Evolutionary conservation across 23 tunicate genomes (phyloP), one percentile per base, ranked within the genome.

Genomic region (Ciona savignyi): DNA sequence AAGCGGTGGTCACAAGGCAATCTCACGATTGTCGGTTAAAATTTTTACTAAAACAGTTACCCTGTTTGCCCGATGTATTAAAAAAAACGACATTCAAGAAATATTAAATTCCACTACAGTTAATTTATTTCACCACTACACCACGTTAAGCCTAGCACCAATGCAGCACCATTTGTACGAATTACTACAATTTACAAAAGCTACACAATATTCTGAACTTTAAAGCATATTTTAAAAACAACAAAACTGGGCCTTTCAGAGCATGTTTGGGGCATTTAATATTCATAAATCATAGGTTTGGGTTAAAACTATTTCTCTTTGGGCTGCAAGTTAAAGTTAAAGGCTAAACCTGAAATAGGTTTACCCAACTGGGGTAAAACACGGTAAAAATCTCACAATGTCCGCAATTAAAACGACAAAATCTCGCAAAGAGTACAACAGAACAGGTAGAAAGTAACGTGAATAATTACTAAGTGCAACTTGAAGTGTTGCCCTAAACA

Each of bases 131-230:
- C 56, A 42, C 56, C 42, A 30, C 78, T 74, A 74, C 78, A 74
- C 66, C 56, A 74, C 78, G 78, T 74, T 27, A 60, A 74, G 78
- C 78, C 26, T 74, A 61, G 78, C 78, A 63, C 69, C 68, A 60
- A 23, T 72, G 2, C 29, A 74, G 78, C 78, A 74, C 78, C 78
- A 74, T 51, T 74, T 74, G 78, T 74, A 74, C 78, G 56, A 9
- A 42, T n/a, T 6, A 42, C 56, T 42, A 42, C 56, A 42, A 42
- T 42, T 42, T 42, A 42, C 56, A 42, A 42, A 42, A n/a, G n/a
- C 56, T 42, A 42, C 9, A 42, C 56, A 42, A 42, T 42, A 42
- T 6, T 42, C 11, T 42, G 56, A 42, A 42, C 56, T 42, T 42
- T 42, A 42, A 42, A 15, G 11, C 9, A 15, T 9, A 42, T 42